Evolutionary conservation across 1,140 invertebrate genomes (phyloP).

Genomic region (Chironomus striatipennis): DNA sequence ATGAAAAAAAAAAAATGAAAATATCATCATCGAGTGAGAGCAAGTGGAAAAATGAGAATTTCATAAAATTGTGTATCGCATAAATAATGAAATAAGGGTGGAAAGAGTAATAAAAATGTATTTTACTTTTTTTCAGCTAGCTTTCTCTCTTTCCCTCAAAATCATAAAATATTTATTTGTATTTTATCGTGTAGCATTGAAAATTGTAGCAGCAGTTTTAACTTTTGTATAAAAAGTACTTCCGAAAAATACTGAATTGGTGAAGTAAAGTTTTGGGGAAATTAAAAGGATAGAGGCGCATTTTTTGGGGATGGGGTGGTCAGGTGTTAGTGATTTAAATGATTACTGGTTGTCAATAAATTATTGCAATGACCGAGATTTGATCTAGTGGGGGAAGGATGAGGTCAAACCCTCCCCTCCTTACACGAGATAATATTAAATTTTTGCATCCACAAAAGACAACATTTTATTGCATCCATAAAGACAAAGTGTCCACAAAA

Average conservation of each 20-base stretch:
- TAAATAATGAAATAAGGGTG: conserved; percentile 18
- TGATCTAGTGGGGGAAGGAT: too few species aligned
- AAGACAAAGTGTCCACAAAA: too few species aligned
- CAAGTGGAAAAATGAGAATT: not conserved
- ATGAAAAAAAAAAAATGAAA: not conserved
- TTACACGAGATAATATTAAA: too few species aligned
- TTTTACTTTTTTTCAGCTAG: conserved; percentile 11
- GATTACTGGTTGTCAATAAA: too few species aligned
- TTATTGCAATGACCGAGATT: too few species aligned
- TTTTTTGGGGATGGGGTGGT: too few species aligned
- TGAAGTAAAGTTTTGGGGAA: not conserved
- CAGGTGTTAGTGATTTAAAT: too few species aligned
- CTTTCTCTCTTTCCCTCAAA: not conserved
- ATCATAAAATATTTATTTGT: conserved; percentile 24
- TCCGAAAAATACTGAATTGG: conserved; percentile 11
- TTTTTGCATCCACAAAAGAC: too few species aligned
- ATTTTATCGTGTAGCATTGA: not conserved
- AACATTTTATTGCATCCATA: too few species aligned
- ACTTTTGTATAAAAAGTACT: not conserved
- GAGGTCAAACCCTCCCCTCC: too few species aligned
- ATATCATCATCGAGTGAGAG: not conserved
- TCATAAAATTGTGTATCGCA: conserved; percentile 16
- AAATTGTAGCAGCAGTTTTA: conserved; percentile 12
- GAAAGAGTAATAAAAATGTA: conserved; percentile 19
- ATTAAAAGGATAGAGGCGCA: too few species aligned